Evolutionary conservation across 2,797 vertebrate species (phyloP), one percentile per base, ranked within the genome.

Genomic region (Gadopsis marmoratus): DNA sequence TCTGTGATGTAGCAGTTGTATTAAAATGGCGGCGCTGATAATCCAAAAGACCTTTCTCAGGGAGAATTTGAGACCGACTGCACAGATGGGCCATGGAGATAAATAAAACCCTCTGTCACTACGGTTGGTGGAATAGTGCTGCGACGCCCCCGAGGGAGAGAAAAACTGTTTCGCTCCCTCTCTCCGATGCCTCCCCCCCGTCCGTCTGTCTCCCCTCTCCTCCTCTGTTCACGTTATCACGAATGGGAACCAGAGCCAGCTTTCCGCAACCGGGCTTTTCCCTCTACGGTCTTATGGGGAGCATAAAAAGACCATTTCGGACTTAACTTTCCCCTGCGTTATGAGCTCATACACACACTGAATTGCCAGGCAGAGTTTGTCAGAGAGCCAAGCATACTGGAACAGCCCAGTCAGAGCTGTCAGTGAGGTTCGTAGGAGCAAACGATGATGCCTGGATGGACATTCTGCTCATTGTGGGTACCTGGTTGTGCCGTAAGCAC

Each of bases 1-100:
- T 94, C 91, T 90, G 95, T 96, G 95, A 97, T 97, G 97, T 96
- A 96, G 95, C 93, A 95, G 95, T 95, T 91, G 95, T 96, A 97
- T 98, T 97, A 97, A 97, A 97, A 94, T 93, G 96, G 96, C 96
- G 94, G 95, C 94, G 96, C 95, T 95, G 96, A 97, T 97, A 96
- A 97, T 96, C 96, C 95, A 96, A 96, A 97, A 95, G 96, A 96
- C 95, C 97, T 96, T 97, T 98, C 96, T 96, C 94, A 81, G 96
- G 95, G 96, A 97, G 96, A 96, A 94, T 96, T 95, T 95, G 94
- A 95, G 95, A 95, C 94, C 95, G 93, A 93, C 95, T 78, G 96
- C 96, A 96, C 97, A 98, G 97, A 97, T 97, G 97, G 97, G 96
- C 95, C 83, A 65, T 93, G 94, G 94, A 96, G 96, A 97, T 97